Base-by-base conservation (phyloP, 2,888 invertebrate genomes). In the Deilephila elpenor region DNA sequence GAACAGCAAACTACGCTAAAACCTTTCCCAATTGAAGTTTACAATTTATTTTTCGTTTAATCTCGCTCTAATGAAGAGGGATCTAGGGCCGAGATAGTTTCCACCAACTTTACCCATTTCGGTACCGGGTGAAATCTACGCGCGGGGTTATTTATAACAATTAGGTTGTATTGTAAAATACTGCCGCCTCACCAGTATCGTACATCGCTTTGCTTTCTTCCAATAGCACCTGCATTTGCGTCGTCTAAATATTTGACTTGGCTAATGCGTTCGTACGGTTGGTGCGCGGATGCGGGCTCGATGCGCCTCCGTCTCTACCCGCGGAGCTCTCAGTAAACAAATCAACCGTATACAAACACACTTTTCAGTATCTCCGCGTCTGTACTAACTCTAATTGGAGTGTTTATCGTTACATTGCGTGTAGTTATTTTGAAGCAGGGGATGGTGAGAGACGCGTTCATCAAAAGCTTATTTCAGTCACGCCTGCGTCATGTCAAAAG, bases 201-300 rank as follows among this genome's bases (percentile, higher is more conserved):
- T 79, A 81, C 85, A 83, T 62, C 78, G 83, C 80, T 84, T 80
- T 80, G 84, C 83, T 90, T 88, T 86, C 84, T 86, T 86, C 81
- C 62, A 61, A 25, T 67, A 53, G 71, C 59, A 72, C 73, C 75
- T 78, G 75, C 79, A 60, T 72, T 75, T 73, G 74, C 74, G 77
- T 81, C 82, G 84, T 84, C 82, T 87, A 90, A 92, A 91, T 91
- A 91, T 91, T 92, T 87, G 84, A 83, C 75, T 85, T 83, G 80
- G 78, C 84, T 88, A 88, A 89, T 88, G 88, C 84, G 78, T 80
- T 84, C 77, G 75, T 79, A 73, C 64, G 74, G 77, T 75, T 77
- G 37, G 73, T 70, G 78, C 81, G 80, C 76, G 74, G 74, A 76
- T 78, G 79, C 78, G 79, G 79, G 80, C 76, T 44, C 37, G 71